Evolutionary conservation across 2,113 vertebrate species (phyloP).

Genomic region (Cinclus mexicanus): DNA sequence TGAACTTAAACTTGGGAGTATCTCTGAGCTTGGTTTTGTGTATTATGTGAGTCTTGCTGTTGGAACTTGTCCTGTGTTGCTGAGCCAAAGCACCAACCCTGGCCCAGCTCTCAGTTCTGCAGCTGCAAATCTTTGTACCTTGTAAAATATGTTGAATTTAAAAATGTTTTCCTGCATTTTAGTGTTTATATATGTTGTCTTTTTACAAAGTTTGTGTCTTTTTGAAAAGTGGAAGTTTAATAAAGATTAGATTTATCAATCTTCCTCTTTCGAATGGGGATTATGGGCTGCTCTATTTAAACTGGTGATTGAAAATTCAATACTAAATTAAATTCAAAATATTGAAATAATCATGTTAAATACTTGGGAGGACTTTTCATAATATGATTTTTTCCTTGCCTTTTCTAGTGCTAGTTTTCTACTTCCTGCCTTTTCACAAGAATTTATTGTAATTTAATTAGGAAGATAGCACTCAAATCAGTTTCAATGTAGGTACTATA

Average conservation of each 20-base stretch:
- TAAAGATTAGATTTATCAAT: constrained; percentile 14
- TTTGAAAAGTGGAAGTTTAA: constrained; percentile 5
- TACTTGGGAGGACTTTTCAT: background rate
- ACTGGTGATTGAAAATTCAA: background rate
- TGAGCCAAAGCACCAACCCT: background rate
- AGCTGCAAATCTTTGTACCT: background rate
- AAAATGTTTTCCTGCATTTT: background rate
- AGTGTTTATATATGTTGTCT: background rate
- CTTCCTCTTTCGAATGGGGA: background rate
- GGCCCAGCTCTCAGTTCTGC: background rate
- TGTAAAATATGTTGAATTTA: constrained; percentile 26
- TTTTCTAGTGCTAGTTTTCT: background rate
- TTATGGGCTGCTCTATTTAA: background rate
- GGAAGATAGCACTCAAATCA: background rate
- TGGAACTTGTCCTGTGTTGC: background rate
- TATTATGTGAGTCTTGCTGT: background rate
- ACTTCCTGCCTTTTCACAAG: background rate
- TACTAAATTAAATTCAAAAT: background rate
- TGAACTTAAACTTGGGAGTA: background rate
- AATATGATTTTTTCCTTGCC: rapidly evolving
- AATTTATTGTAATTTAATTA: background rate
- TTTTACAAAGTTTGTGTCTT: background rate
- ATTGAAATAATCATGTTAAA: background rate
- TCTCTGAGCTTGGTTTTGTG: background rate
- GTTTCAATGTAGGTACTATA: background rate